Percentiles rank a stretch among this genome's conserved stretches.
phyloP scores from a whole-genome alignment of 2,797 vertebrate species.

The Paratrypauchen microcephalus region DNA sequence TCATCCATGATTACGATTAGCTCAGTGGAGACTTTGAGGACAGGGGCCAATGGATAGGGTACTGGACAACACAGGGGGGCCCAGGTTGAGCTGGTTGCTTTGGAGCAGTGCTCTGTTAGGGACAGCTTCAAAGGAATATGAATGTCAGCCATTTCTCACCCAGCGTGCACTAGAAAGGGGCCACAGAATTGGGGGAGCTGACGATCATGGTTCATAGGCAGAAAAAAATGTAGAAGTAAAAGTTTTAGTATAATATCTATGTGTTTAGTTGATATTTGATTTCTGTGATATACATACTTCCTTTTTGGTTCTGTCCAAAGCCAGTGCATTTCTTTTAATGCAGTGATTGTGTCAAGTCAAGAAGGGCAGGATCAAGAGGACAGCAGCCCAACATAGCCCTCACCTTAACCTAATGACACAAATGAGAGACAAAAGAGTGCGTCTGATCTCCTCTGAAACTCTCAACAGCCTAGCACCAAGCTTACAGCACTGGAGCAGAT shows the following conservation, averaged over 20 bases:
- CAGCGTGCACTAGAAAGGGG: slow-evolving; percentile 67
- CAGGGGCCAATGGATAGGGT: slow-evolving; percentile 67
- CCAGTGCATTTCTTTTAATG: slow-evolving; percentile 44
- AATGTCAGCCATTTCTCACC: slow-evolving; percentile 79
- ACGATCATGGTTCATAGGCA: slow-evolving; percentile 9
- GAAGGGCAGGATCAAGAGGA: slow-evolving; percentile 36
- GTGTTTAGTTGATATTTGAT: slow-evolving; percentile 8
- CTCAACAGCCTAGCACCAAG: slow-evolving; percentile 39
- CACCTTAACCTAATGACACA: slow-evolving; percentile 75
- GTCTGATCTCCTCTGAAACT: slow-evolving; percentile 58
- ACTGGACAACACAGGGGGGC: slow-evolving; percentile 70
- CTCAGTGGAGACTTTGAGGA: slow-evolving; percentile 82
- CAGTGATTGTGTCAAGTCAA: slow-evolving; percentile 27
- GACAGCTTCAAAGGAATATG: slow-evolving; percentile 76
- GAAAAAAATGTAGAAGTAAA: slow-evolving; percentile 12
- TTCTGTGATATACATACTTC: slow-evolving; percentile 1
- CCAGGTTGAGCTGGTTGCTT: slow-evolving; percentile 76
- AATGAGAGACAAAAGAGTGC: slow-evolving; percentile 62
- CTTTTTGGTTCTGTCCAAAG: slow-evolving; percentile 4
- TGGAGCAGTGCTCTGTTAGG: slow-evolving; percentile 64
- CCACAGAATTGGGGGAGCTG: slow-evolving; percentile 43
- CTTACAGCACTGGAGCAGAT: slow-evolving; percentile 39
- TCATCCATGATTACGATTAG: slow-evolving; percentile 83
- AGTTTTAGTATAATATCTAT: not conserved
- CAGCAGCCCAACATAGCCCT: slow-evolving; percentile 38